Conservation (phyloP, 2,113 vertebrate species). For the Oostethus manadensis region DNA sequence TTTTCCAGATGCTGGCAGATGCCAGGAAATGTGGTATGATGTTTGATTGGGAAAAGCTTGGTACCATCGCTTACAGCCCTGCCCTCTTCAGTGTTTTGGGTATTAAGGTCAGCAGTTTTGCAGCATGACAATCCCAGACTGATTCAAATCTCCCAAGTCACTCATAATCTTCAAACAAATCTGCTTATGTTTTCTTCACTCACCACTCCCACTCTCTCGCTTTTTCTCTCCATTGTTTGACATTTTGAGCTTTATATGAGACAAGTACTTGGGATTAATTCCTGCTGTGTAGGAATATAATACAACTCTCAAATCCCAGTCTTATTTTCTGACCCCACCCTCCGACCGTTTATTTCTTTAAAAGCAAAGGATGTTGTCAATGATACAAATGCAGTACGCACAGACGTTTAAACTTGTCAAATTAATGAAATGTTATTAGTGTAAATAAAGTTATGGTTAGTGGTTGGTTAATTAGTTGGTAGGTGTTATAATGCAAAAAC, state of each 20-base stretch:
- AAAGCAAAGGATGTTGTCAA: no score
- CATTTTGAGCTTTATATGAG: constrained; percentile 8
- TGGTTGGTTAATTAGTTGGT: no score
- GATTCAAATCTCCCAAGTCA: constrained; percentile 36
- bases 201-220: not conserved
- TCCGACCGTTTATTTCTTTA: no score
- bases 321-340: not conserved
- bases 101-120: constrained; percentile 58
- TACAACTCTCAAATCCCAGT: constrained; percentile 1
- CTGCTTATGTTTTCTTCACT: constrained; percentile 14
- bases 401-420: no score
- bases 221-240: constrained; percentile 23
- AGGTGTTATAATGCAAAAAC: no score
- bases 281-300: not conserved
- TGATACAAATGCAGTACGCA: no score
- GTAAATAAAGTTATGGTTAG: no score
- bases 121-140: constrained; percentile 26
- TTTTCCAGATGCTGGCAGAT: not conserved
- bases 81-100: constrained; percentile 26
- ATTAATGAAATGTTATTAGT: no score
- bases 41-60: no score
- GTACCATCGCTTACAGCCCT: not conserved
- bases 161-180: constrained; percentile 47
- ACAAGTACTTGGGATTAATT: not conserved
- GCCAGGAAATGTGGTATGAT: no score